Evolutionary conservation across 2,797 vertebrate species (phyloP).

Genomic region (Acestrorhynchus altus): DNA sequence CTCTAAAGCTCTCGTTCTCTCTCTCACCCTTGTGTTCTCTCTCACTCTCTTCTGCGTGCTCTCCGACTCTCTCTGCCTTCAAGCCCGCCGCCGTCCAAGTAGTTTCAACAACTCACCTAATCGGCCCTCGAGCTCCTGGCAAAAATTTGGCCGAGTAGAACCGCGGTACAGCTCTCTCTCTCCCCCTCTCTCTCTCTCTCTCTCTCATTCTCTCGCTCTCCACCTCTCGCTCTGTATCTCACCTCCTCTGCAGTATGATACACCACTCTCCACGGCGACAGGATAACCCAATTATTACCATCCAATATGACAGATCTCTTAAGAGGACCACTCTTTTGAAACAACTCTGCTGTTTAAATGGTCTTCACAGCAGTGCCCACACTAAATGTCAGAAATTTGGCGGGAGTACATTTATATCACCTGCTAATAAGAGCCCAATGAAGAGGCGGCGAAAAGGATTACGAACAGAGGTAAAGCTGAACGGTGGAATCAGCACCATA

Average conservation of each 20-base stretch:
- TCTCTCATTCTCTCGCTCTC: neutral
- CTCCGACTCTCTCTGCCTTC: conserved; percentile 39
- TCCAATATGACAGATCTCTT: conserved; percentile 3
- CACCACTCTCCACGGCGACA: conserved; percentile 12
- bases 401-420: neutral
- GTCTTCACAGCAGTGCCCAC: conserved; percentile 3
- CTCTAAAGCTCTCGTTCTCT: neutral
- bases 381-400: conserved; percentile 11
- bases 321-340: conserved; percentile 10
- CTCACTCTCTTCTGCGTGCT: conserved; percentile 47
- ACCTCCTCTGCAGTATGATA: neutral
- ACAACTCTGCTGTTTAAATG: conserved; percentile 22
- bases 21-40: too few species aligned
- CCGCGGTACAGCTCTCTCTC: conserved; percentile 6
- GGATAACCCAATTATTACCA: neutral
- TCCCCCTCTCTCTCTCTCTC: neutral
- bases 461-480: neutral
- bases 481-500: neutral
- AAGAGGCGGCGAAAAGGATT: neutral
- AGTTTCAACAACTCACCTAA: conserved; percentile 43
- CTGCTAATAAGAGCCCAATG: neutral
- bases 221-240: conserved; percentile 16
- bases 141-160: neutral
- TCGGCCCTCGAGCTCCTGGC: conserved; percentile 36
- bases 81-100: conserved; percentile 20